Evolutionary conservation across 2,888 invertebrate genomes (phyloP).

Genomic region (Torymus tubicola): DNA sequence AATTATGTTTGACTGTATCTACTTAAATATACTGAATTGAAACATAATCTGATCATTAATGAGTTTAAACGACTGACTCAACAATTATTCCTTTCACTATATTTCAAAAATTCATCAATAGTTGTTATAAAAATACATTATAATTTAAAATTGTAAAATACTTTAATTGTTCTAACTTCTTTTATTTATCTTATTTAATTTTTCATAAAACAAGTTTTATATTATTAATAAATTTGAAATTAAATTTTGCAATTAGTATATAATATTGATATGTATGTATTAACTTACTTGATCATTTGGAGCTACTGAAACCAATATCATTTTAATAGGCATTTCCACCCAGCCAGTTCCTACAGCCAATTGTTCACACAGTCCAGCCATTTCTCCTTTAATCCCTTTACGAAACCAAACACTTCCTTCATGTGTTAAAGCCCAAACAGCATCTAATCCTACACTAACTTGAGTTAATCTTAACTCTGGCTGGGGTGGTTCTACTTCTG

Average conservation of each 20-base stretch:
- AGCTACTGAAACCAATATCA: slow-evolving; percentile 90
- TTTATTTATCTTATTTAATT: no score
- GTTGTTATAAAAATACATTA: no score
- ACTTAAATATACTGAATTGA: no score
- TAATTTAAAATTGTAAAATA: no score
- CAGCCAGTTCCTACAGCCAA: slow-evolving; percentile 89
- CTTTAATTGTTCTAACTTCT: no score
- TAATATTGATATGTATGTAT: background rate
- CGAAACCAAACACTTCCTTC: slow-evolving; percentile 93
- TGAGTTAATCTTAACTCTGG: slow-evolving; percentile 84
- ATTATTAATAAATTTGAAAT: no score
- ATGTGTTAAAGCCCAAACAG: slow-evolving; percentile 87
- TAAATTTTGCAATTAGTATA: background rate
- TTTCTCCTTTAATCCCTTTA: slow-evolving; percentile 85
- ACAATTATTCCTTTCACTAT: no score
- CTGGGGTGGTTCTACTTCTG: slow-evolving; percentile 87
- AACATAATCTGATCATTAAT: no score
- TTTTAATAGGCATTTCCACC: slow-evolving; percentile 93
- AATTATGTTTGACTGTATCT: no score
- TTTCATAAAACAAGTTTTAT: no score
- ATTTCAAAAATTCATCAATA: no score
- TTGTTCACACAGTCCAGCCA: slow-evolving; percentile 85
- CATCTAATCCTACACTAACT: slow-evolving; percentile 88
- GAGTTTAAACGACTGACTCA: no score
- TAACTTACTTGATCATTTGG: slow-evolving; percentile 86